These are phyloP conservation scores for Ariopsis seemanni DNA, from an alignment of 2,113 vertebrate species.

Conservation along the genomic window DNA sequence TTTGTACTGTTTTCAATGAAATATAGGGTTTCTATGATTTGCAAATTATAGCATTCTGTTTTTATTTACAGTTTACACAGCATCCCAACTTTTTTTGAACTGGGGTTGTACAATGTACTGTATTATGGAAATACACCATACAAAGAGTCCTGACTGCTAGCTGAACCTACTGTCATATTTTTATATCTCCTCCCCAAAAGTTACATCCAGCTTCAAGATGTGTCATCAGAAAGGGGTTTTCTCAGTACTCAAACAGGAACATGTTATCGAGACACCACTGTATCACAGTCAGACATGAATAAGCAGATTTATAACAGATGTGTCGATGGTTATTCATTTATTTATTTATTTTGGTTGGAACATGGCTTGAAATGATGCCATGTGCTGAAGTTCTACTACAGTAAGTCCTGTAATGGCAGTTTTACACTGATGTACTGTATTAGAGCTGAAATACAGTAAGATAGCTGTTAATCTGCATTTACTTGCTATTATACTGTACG, in stretches of 20 bases:
- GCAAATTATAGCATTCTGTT: too few relatives aligned
- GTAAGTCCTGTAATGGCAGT: neutral
- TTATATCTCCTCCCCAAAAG: neutral
- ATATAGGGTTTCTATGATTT: too few relatives aligned
- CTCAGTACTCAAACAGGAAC: neutral
- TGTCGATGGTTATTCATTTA: neutral
- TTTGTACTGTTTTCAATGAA: too few relatives aligned
- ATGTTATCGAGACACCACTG: neutral
- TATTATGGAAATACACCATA: neutral
- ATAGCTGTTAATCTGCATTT: neutral
- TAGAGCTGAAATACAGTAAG: neutral
- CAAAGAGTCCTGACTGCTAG: neutral
- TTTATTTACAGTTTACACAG: too few relatives aligned
- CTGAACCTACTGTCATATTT: neutral
- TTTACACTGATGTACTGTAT: neutral
- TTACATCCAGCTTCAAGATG: neutral
- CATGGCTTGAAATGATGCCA: neutral
- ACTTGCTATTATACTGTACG: neutral
- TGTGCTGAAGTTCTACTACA: neutral
- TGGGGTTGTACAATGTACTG: too few relatives aligned
- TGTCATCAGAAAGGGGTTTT: slow-evolving; percentile 5
- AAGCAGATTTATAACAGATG: neutral
- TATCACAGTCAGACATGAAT: neutral
- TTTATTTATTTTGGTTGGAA: neutral
- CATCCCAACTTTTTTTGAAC: too few relatives aligned